phyloP scores from a whole-genome alignment of 1,140 invertebrate genomes.

The Tetraneura akinire region DNA sequence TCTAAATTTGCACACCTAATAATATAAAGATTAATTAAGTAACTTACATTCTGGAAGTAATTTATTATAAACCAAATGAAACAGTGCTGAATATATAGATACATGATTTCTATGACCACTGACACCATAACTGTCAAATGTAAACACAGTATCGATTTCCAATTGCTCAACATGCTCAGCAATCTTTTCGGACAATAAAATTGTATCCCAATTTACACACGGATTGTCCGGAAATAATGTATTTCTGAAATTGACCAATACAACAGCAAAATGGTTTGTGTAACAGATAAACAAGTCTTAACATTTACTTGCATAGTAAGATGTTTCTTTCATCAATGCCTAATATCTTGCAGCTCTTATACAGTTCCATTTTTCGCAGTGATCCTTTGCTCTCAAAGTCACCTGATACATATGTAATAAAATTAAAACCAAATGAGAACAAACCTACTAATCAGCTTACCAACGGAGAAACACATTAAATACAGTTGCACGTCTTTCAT shows the following conservation, averaged over 20 bases:
- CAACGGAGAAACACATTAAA: constrained; percentile 83
- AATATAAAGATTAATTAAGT: neutral
- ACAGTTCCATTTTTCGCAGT: constrained; percentile 74
- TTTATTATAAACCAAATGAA: constrained; percentile 73
- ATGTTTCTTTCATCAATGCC: constrained; percentile 78
- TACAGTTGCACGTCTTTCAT: constrained; percentile 69
- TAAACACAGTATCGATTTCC: constrained; percentile 76
- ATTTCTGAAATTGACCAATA: constrained; percentile 60
- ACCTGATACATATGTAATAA: constrained; percentile 63
- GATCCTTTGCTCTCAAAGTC: constrained; percentile 70
- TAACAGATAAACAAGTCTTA: constrained; percentile 55
- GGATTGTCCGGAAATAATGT: constrained; percentile 76
- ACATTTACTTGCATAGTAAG: constrained; percentile 61
- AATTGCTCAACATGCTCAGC: constrained; percentile 71
- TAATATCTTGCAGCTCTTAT: constrained; percentile 73
- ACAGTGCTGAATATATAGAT: constrained; percentile 77
- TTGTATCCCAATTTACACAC: constrained; percentile 72
- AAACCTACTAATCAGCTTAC: constrained; percentile 60
- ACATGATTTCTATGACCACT: constrained; percentile 88
- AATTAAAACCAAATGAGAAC: neutral
- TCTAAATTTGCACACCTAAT: too few species aligned
- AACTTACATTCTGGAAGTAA: constrained; percentile 65
- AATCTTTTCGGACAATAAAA: constrained; percentile 72
- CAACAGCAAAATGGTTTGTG: too few species aligned
- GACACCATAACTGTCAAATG: constrained; percentile 89